Conservation (phyloP, 2,797 vertebrate species). For the Molossus alvarezi region DNA sequence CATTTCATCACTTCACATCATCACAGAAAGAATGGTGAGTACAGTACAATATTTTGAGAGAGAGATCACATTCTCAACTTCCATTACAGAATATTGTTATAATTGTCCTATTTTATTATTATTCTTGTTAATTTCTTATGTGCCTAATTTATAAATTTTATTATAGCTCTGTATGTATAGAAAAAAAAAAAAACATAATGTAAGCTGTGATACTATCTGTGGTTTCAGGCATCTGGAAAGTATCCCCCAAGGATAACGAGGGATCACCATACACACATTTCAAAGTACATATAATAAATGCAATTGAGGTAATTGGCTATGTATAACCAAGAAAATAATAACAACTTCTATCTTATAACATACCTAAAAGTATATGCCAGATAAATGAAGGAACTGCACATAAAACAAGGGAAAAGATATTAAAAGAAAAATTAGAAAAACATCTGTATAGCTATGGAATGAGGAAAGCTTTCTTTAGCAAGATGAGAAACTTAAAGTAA, state of each 20-base stretch:
- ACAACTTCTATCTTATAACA: neutral
- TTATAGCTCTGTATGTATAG: neutral
- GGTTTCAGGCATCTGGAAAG: neutral
- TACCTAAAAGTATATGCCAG: conserved; percentile 12
- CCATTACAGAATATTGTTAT: neutral
- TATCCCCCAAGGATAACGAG: neutral
- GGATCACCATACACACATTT: neutral
- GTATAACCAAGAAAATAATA: neutral
- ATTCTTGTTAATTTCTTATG: neutral
- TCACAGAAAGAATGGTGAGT: neutral
- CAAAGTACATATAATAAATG: neutral
- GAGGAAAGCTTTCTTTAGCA: neutral
- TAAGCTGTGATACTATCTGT: neutral
- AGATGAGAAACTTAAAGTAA: neutral
- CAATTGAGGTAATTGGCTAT: neutral
- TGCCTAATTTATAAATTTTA: neutral
- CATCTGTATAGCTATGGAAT: neutral
- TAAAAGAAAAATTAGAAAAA: conserved; percentile 18
- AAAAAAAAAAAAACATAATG: neutral
- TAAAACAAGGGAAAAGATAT: neutral
- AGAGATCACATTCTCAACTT: neutral
- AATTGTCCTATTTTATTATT: neutral
- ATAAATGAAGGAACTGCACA: neutral
- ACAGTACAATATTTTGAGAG: neutral
- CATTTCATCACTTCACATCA: neutral